A percentile compares a stretch with the other conserved stretches of the same genome.
Conservation (phyloP, 2,888 invertebrate genomes). For the Cephalotes varians region DNA sequence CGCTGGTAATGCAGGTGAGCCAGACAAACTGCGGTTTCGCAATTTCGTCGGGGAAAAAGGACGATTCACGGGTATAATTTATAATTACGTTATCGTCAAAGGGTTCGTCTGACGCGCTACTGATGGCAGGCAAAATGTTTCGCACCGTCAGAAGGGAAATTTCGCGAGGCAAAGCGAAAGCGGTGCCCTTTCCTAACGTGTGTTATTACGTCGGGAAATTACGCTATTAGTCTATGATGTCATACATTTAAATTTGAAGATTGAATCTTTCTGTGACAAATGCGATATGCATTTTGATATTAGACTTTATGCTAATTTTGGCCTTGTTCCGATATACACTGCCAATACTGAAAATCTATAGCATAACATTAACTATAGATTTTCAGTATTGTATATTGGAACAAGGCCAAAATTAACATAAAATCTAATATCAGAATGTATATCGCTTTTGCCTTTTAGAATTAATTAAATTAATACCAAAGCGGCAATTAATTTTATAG, state of each 20-base stretch:
- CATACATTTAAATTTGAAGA: constrained; percentile 18
- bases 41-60: constrained; percentile 55
- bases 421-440: background rate
- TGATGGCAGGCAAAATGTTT: constrained; percentile 53
- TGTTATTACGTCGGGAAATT: constrained; percentile 37
- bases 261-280: background rate
- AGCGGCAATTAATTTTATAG: background rate
- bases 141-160: constrained; percentile 33
- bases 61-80: constrained; percentile 48
- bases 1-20: constrained; percentile 59
- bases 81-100: constrained; percentile 57
- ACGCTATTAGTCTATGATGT: constrained; percentile 25
- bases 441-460: background rate
- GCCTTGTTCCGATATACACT: too few relatives aligned
- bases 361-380: too few relatives aligned
- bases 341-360: too few relatives aligned
- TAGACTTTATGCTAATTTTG: background rate
- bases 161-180: constrained; percentile 34
- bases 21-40: constrained; percentile 64
- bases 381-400: too few relatives aligned
- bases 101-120: constrained; percentile 33
- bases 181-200: constrained; percentile 15
- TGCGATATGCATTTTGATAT: background rate
- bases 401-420: background rate
- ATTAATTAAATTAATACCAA: background rate